phyloP scores from a whole-genome alignment of 2,113 vertebrate genomes.

The Heterochromis multidens region DNA sequence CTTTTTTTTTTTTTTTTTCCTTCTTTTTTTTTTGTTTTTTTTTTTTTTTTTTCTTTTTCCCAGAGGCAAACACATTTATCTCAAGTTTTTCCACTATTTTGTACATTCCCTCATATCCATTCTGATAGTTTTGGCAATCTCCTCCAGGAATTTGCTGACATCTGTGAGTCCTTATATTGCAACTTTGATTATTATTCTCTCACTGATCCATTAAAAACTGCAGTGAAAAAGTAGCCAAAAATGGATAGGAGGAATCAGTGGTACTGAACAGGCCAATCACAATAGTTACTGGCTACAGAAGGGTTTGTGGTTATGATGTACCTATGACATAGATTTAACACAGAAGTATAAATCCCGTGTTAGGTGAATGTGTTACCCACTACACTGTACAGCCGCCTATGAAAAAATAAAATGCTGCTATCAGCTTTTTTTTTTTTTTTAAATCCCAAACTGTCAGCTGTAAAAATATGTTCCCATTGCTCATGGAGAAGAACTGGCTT shows the following conservation, averaged over 20 bases:
- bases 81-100: not conserved
- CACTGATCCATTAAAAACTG: not conserved
- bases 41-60: not conserved
- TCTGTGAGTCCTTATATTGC: not conserved
- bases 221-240: not conserved
- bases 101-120: not conserved
- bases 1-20: rapidly evolving
- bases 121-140: not conserved
- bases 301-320: not conserved
- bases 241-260: not conserved
- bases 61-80: not conserved
- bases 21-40: not conserved
- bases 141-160: not conserved
- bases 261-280: not conserved
- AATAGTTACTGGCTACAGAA: not conserved
- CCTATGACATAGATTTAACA: not conserved
- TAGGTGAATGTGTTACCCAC: not conserved
- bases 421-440: not conserved
- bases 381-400: not conserved
- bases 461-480: not conserved
- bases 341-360: not conserved
- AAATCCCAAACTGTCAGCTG: not conserved
- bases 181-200: not conserved
- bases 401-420: not conserved
- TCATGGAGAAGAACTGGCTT: not conserved